phyloP scores from a whole-genome alignment of 2,113 vertebrate species.

The Chaetorhynchus papuensis region DNA sequence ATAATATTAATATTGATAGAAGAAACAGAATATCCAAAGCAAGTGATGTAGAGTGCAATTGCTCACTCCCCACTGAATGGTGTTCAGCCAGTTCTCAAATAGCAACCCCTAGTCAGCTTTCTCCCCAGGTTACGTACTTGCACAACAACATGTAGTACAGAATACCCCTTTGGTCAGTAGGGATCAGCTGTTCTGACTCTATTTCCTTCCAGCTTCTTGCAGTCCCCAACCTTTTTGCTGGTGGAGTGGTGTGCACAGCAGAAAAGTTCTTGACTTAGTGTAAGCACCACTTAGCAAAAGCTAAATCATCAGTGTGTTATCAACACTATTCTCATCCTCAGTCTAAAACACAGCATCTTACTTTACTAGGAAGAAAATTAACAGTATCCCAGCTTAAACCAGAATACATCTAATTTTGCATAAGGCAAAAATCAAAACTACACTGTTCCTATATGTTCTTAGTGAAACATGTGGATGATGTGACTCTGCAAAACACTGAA shows the following conservation, averaged over 20 bases:
- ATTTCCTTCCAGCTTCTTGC: not conserved
- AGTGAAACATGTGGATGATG: not conserved
- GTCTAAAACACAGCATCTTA: not conserved
- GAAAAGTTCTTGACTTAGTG: not conserved
- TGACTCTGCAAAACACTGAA: not conserved
- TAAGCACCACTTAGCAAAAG: not conserved
- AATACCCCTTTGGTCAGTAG: not conserved
- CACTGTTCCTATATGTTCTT: not conserved
- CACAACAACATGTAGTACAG: no score
- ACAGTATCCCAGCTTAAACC: not conserved
- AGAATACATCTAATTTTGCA: not conserved
- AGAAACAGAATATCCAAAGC: not conserved
- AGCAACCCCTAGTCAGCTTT: not conserved
- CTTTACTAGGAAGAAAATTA: not conserved
- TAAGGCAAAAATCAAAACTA: not conserved
- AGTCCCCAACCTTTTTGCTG: not conserved
- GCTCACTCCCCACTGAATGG: rapidly evolving
- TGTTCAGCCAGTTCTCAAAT: not conserved
- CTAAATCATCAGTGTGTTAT: not conserved
- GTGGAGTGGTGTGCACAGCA: no score
- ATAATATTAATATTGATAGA: not conserved
- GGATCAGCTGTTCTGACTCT: not conserved
- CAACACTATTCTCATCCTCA: not conserved
- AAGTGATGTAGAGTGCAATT: not conserved
- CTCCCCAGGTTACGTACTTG: not conserved